Base-by-base conservation (phyloP, 2,888 invertebrate genomes). In the Craniophora ligustri region DNA sequence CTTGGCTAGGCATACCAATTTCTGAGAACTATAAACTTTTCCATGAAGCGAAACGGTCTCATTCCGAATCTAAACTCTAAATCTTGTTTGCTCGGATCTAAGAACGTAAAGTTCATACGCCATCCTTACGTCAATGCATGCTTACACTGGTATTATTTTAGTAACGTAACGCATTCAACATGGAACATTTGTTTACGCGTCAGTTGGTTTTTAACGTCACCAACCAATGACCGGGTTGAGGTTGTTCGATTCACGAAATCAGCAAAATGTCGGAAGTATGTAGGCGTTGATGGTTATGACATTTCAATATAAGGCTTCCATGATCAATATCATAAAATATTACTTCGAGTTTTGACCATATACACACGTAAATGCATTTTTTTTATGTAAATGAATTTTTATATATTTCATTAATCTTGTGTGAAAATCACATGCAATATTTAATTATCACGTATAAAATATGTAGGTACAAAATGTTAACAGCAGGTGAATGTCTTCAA, bases 261-360 rank as follows among this genome's bases (percentile, higher is more conserved):
- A n/a, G 48, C 39, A 53, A 53, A 54, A 70, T 56, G 64, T 70
- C 78, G 79, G 78, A 82, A 78, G 74, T 73, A 38, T 58, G 90
- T 88, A 78, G 89, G 91, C 75, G 89, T 88, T 86, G 81, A 70
- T 62, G 67, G 74, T 89, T 88, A 86, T 88, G 87, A 88, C 87
- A 88, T 77, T 69, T 54, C 57, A 26, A n/a, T 57, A 73, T 62
- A 75, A 53, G 63, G 65, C n/a, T n/a, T n/a, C n/a, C n/a, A n/a
- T n/a, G n/a, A n/a, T n/a, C n/a, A n/a, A n/a, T n/a, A n/a, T n/a
- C n/a, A n/a, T n/a, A n/a, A n/a, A n/a, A n/a, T n/a, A n/a, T n/a
- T n/a, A n/a, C n/a, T n/a, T n/a, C n/a, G n/a, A n/a, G n/a, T n/a
- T n/a, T n/a, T n/a, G n/a, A n/a, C n/a, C n/a, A n/a, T n/a, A n/a